phyloP scores from a whole-genome alignment of 2,888 invertebrate species.

The Diogma glabrata region DNA sequence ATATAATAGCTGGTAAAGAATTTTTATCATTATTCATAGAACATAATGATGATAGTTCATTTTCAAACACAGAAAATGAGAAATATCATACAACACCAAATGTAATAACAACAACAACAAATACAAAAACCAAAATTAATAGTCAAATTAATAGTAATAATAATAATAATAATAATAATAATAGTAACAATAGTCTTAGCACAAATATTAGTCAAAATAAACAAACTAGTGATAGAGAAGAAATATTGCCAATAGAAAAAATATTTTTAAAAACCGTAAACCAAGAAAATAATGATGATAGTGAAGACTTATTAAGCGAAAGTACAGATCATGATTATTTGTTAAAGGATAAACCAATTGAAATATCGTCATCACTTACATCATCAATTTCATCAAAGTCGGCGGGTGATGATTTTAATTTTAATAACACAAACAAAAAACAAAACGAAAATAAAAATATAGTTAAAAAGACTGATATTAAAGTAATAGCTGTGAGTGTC shows the following conservation, averaged over 20 bases:
- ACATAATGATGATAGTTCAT: constrained; percentile 25
- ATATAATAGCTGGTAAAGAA: constrained; percentile 34
- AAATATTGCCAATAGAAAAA: constrained; percentile 11
- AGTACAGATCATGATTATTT: constrained; percentile 15
- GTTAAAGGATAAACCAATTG: constrained; percentile 15
- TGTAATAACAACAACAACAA: constrained; percentile 4
- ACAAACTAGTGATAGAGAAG: background rate
- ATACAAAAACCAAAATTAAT: constrained; percentile 4
- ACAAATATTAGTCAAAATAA: too few relatives aligned
- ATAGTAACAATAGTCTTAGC: too few relatives aligned
- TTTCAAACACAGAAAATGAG: too few relatives aligned
- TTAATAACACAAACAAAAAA: too few relatives aligned
- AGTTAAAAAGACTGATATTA: constrained; percentile 26
- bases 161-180: background rate
- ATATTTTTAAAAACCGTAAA: constrained; percentile 11
- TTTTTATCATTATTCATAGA: constrained; percentile 32
- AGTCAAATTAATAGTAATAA: background rate
- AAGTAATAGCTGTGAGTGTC: constrained; percentile 41
- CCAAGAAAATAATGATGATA: background rate
- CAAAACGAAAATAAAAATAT: background rate
- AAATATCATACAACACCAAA: too few relatives aligned
- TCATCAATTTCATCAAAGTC: background rate
- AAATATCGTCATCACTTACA: constrained; percentile 16
- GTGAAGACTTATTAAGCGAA: constrained; percentile 18
- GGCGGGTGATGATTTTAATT: background rate